A percentile compares a stretch with the other conserved stretches of the same genome.
Evolutionary conservation across 37 sponge, comb jelly and placozoan genomes (phyloP).

Genomic region (Beroe forskalii): DNA sequence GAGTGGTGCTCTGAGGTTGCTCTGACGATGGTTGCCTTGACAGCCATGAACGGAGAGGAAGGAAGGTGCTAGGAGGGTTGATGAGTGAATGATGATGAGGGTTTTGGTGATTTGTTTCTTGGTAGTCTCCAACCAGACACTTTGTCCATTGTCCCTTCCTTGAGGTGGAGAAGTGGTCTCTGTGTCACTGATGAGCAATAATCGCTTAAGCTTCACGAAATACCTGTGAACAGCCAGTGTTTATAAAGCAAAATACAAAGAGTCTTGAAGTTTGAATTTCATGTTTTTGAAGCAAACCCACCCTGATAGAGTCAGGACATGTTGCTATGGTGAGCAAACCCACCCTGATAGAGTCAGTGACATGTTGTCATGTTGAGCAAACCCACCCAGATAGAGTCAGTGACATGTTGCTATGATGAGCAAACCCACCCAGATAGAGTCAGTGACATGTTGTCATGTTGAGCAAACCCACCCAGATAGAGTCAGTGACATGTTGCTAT

Average conservation of each 20-base stretch:
- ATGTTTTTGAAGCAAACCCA: too few species aligned
- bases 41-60: neutral
- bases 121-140: neutral
- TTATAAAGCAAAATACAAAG: too few species aligned
- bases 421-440: too few species aligned
- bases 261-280: too few species aligned
- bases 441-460: too few species aligned
- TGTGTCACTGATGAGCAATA: neutral
- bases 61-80: neutral
- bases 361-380: too few species aligned
- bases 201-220: neutral
- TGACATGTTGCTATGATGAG: too few species aligned
- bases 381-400: too few species aligned
- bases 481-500: slow-evolving; percentile 39
- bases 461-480: slow-evolving; percentile 5
- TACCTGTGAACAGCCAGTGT: too few species aligned
- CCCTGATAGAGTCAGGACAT: too few species aligned
- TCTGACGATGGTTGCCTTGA: neutral
- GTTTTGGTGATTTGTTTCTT: neutral
- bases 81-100: slow-evolving; percentile 14
- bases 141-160: neutral
- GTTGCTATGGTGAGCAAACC: too few species aligned
- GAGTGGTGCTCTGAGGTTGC: neutral
- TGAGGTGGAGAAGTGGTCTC: neutral
- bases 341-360: too few species aligned